A percentile compares a stretch with the other conserved stretches of the same genome.
These are phyloP conservation scores for Heliconius cydno DNA, from an alignment of 2,888 invertebrate genomes.

Conservation along the genomic window DNA sequence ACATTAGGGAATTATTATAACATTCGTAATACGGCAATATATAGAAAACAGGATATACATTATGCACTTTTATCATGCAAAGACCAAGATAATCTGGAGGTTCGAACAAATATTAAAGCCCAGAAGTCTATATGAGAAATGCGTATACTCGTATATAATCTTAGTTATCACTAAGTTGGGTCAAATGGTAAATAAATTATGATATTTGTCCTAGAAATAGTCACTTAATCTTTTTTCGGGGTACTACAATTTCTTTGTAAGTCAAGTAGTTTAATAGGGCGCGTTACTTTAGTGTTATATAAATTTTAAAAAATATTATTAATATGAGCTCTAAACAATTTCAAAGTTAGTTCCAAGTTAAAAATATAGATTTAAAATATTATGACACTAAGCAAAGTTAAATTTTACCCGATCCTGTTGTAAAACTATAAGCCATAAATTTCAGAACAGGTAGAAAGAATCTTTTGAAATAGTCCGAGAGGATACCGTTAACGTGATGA, in stretches of 20 bases:
- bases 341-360: neutral
- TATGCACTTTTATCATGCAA: neutral
- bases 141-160: neutral
- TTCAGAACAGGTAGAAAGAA: constrained; percentile 66
- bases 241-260: neutral
- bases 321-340: neutral
- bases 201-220: neutral
- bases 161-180: neutral
- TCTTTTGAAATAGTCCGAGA: constrained; percentile 58
- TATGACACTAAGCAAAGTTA: neutral
- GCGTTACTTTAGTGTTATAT: neutral
- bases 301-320: neutral
- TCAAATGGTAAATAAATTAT: constrained; percentile 1
- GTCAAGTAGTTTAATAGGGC: neutral
- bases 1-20: neutral
- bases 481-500: constrained; percentile 74
- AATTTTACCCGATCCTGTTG: neutral
- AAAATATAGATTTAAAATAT: neutral
- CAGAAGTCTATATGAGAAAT: neutral
- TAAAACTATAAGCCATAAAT: constrained; percentile 48
- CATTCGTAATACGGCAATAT: neutral
- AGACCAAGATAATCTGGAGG: neutral
- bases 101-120: neutral
- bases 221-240: neutral
- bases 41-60: neutral